phyloP scores from a whole-genome alignment of 2,888 invertebrate genomes.

The Himalopsyche tibetana region DNA sequence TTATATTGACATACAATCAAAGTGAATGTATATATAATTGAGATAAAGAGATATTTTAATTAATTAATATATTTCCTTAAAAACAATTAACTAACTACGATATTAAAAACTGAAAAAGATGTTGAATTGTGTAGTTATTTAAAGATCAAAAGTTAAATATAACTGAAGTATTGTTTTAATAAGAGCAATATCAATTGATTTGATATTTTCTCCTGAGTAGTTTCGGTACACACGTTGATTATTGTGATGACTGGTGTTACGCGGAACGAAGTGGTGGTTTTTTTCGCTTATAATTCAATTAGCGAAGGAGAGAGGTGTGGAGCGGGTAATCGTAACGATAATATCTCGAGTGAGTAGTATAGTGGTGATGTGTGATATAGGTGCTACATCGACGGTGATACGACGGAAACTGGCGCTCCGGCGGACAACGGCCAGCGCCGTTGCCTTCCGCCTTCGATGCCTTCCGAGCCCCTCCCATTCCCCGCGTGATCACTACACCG shows the following conservation, averaged over 20 bases:
- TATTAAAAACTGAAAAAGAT: too few relatives aligned
- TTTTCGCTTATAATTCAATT: constrained; percentile 34
- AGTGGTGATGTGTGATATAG: background rate
- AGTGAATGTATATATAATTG: too few relatives aligned
- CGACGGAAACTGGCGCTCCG: constrained; percentile 67
- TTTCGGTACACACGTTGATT: background rate
- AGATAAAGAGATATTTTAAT: too few relatives aligned
- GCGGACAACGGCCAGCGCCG: constrained; percentile 60
- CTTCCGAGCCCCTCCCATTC: constrained; percentile 65
- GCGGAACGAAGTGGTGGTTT: constrained; percentile 15
- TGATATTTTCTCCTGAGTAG: background rate
- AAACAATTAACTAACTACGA: too few relatives aligned
- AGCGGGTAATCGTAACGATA: background rate
- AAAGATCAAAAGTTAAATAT: too few relatives aligned
- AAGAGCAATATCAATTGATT: too few relatives aligned
- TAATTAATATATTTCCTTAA: too few relatives aligned
- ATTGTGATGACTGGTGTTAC: constrained; percentile 33
- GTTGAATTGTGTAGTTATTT: too few relatives aligned
- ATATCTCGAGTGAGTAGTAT: background rate
- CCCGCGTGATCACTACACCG: constrained; percentile 63
- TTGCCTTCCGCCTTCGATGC: constrained; percentile 63
- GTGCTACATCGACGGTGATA: constrained; percentile 58
- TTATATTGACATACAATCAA: too few relatives aligned
- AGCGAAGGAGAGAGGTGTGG: background rate
- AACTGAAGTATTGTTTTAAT: too few relatives aligned